A percentile compares a stretch with the other conserved stretches of the same genome.
These are phyloP conservation scores for Acridotheres tristis DNA, from an alignment of 2,797 vertebrate species.

Conservation along the genomic window DNA sequence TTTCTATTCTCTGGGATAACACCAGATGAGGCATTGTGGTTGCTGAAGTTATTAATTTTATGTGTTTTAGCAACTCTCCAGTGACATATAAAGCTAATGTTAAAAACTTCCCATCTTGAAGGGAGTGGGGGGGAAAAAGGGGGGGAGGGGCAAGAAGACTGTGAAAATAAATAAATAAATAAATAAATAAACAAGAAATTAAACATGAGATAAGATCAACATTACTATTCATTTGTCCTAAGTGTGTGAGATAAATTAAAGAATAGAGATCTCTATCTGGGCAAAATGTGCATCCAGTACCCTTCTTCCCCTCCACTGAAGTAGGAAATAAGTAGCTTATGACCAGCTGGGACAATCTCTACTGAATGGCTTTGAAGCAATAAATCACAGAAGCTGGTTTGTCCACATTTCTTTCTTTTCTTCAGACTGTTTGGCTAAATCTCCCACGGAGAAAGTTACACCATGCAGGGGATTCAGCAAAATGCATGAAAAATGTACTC, in stretches of 20 bases:
- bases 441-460: constrained; percentile 76
- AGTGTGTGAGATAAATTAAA: constrained; percentile 61
- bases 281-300: constrained; percentile 41
- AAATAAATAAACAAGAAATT: constrained; percentile 38
- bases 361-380: constrained; percentile 68
- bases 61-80: neutral
- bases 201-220: constrained; percentile 55
- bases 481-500: constrained; percentile 68
- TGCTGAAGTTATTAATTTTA: neutral
- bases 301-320: constrained; percentile 50
- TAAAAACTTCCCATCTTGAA: neutral
- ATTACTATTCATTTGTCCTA: constrained; percentile 53
- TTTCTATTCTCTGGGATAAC: neutral
- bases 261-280: constrained; percentile 66
- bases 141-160: accelerated
- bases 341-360: constrained; percentile 68
- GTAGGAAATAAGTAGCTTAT: constrained; percentile 65
- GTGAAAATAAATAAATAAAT: neutral
- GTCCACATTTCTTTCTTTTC: constrained; percentile 80
- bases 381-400: constrained; percentile 78
- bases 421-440: constrained; percentile 69
- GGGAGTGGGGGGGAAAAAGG: neutral
- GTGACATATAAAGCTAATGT: neutral
- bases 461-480: constrained; percentile 66
- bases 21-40: neutral